Evolutionary conservation across 1,140 invertebrate species (phyloP).

Genomic region (Chironomus striatipennis): DNA sequence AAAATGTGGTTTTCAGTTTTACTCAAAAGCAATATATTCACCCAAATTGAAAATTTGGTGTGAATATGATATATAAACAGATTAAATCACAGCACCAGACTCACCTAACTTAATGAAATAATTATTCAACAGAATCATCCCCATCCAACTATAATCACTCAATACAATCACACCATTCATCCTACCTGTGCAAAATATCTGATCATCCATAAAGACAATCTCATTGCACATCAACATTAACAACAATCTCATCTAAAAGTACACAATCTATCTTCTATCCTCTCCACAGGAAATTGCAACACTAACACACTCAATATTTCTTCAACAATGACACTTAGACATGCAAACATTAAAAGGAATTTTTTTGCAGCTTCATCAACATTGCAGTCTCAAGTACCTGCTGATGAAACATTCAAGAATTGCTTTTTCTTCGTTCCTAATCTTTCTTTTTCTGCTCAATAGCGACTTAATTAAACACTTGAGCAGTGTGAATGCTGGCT

Average conservation of each 20-base stretch:
- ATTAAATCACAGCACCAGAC: no score
- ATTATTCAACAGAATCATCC: no score
- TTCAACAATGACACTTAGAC: not conserved
- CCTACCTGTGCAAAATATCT: no score
- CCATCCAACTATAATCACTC: no score
- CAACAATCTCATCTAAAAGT: not conserved
- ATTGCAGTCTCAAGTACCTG: slow-evolving; percentile 11
- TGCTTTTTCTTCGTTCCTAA: not conserved
- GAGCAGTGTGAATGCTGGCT: not conserved
- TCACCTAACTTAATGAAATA: no score
- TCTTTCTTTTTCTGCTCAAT: not conserved
- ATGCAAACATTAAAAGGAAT: not conserved
- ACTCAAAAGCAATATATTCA: no score
- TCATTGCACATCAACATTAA: not conserved
- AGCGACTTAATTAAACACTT: not conserved
- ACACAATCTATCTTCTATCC: not conserved
- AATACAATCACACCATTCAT: no score
- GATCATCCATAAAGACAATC: no score
- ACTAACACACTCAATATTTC: not conserved
- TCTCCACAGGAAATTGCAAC: not conserved
- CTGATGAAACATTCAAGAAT: slow-evolving; percentile 8
- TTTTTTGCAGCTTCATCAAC: not conserved
- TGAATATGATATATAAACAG: no score
- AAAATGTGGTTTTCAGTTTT: no score
- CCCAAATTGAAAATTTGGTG: no score